Percentiles rank a stretch among this genome's conserved stretches.
Evolutionary conservation across 2,113 vertebrate genomes (phyloP).

Genomic region (Mesocricetus auratus): DNA sequence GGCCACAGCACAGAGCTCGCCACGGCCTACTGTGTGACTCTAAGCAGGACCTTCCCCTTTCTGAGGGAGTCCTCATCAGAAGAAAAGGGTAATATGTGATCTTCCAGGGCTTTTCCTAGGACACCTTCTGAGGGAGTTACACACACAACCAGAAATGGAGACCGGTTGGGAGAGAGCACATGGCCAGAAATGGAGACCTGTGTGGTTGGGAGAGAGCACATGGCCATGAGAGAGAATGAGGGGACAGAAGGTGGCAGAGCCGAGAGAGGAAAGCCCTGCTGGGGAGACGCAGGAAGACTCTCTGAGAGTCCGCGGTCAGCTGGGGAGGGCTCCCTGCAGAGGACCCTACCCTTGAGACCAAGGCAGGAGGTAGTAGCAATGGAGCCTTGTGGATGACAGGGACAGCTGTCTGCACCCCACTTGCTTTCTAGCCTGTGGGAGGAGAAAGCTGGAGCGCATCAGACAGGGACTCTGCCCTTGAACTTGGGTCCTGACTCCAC

Average conservation of each 20-base stretch:
- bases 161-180: background rate
- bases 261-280: background rate
- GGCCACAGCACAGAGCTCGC: background rate
- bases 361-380: constrained; percentile 37
- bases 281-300: background rate
- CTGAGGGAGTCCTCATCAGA: background rate
- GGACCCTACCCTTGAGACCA: background rate
- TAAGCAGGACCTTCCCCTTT: background rate
- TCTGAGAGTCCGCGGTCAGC: background rate
- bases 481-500: background rate
- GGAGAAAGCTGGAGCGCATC: background rate
- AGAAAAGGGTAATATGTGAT: background rate
- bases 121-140: background rate
- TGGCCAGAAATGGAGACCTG: background rate
- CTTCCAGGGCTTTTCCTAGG: background rate
- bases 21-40: background rate
- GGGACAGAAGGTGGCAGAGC: background rate
- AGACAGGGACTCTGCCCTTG: background rate
- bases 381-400: background rate
- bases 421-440: constrained; percentile 35
- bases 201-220: background rate
- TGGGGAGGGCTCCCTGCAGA: background rate
- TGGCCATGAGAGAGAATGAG: background rate
- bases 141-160: background rate
- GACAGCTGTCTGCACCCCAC: constrained; percentile 36